Conservation (phyloP, 2,113 vertebrate genomes). For the Catharus bicknelli region DNA sequence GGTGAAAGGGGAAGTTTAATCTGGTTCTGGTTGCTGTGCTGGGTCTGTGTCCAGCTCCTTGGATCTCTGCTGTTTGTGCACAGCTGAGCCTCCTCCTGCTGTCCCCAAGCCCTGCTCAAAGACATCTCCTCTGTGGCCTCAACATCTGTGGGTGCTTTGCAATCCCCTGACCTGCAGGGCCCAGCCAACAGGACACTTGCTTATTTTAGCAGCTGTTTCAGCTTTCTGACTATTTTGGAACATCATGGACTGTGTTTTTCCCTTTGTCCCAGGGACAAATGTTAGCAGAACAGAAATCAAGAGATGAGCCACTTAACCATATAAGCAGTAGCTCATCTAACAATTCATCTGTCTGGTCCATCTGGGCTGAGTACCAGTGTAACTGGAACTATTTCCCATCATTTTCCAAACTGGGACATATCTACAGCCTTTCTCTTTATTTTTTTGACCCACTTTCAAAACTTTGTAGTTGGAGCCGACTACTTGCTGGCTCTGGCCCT, state of each 20-base stretch:
- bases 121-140: constrained; percentile 48
- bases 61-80: background rate
- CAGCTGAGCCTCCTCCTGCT: constrained; percentile 19
- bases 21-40: background rate
- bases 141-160: constrained; percentile 53
- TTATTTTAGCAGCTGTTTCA: constrained; percentile 69
- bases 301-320: constrained; percentile 17
- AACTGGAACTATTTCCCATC: background rate
- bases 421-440: background rate
- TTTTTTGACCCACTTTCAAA: constrained; percentile 33
- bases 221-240: constrained; percentile 48
- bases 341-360: background rate
- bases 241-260: constrained; percentile 14
- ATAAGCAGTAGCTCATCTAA: background rate
- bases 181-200: constrained; percentile 43
- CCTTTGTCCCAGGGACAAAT: constrained; percentile 39
- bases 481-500: constrained; percentile 16
- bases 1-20: constrained; percentile 1
- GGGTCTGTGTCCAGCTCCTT: background rate
- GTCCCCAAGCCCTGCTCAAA: constrained; percentile 16
- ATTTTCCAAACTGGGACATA: background rate
- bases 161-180: constrained; percentile 39
- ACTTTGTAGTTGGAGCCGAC: background rate
- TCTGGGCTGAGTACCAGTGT: background rate
- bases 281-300: constrained; percentile 11